Evolutionary conservation across 2,888 invertebrate genomes (phyloP), one percentile per base, ranked within the genome.

Genomic region (Cremastobaeus sp.): DNA sequence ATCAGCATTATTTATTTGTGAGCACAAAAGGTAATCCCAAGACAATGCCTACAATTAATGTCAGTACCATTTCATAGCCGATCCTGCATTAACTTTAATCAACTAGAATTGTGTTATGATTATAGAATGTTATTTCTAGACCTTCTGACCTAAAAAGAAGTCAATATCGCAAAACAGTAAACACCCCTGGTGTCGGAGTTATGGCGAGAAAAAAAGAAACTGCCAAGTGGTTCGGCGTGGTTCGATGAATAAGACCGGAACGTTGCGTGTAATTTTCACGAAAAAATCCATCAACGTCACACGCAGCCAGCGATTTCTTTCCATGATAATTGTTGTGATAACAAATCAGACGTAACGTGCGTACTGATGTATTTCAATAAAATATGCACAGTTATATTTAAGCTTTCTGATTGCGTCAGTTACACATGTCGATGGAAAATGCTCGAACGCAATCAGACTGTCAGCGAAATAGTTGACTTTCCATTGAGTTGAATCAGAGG

Each of bases 401-500:
- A 62, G 55, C 64, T 64, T 45, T 52, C 37, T 30, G 59, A 37
- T 64, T 65, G 57, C 57, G 65, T 72, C 59, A 72, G 37, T 72
- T 54, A 66, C 72, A 66, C 60, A 48, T 57, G 66, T 66, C 64
- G 64, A 48, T 37, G 39, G 55, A 64, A 45, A 65, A 59, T 57
- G 57, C 57, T 35, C 54, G 64, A 64, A 59, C 35, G 62, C 57
- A 64, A 68, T 70, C 70, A 37, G 43, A 50, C 35, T 57, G 70
- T 57, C 55, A 57, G 39, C 28, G 43, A 50, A 64, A 71, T 57
- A 6, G 50, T 55, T 15, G 59, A 65, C 59, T 65, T 65, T 55
- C 25, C 59, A 57, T 59, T 65, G 59, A 12, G 21, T 9, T 30
- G 65, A 39, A 47, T 43, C 39, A 52, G 47, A 65, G 50, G 71